Evolutionary conservation across 2,888 invertebrate species (phyloP).

Genomic region (Pseudococcus longispinus): DNA sequence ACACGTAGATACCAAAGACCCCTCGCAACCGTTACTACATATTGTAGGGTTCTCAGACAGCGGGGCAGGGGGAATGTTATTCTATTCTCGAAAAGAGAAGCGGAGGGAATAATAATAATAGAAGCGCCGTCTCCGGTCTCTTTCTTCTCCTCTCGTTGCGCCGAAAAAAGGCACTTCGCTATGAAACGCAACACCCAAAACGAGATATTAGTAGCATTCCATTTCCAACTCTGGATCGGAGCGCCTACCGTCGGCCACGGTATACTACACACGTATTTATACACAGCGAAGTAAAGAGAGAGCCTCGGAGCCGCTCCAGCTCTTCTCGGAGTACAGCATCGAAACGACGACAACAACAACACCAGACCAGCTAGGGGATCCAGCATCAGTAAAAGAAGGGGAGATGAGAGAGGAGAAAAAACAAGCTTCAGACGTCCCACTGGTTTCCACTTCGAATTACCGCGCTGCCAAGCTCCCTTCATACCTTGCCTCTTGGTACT

Average conservation of each 20-base stretch:
- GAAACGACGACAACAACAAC: too few species aligned
- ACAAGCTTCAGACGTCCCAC: slow-evolving; percentile 22
- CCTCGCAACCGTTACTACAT: background rate
- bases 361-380: background rate
- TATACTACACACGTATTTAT: background rate
- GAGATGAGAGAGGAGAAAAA: background rate
- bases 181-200: background rate
- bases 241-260: background rate
- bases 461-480: background rate
- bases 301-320: background rate
- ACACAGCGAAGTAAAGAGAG: background rate
- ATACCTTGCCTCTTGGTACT: background rate
- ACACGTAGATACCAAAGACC: background rate
- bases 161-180: background rate
- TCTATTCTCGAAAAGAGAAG: background rate
- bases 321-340: background rate
- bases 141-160: background rate
- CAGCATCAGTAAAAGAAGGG: background rate
- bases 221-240: background rate
- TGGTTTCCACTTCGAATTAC: slow-evolving; percentile 6
- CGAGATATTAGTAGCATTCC: background rate
- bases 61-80: background rate
- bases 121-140: background rate
- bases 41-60: background rate
- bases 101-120: background rate